A percentile compares a stretch with the other conserved stretches of the same genome.
phyloP scores from a whole-genome alignment of 2,888 invertebrate species.

The Pycnomerus fuliginosus region DNA sequence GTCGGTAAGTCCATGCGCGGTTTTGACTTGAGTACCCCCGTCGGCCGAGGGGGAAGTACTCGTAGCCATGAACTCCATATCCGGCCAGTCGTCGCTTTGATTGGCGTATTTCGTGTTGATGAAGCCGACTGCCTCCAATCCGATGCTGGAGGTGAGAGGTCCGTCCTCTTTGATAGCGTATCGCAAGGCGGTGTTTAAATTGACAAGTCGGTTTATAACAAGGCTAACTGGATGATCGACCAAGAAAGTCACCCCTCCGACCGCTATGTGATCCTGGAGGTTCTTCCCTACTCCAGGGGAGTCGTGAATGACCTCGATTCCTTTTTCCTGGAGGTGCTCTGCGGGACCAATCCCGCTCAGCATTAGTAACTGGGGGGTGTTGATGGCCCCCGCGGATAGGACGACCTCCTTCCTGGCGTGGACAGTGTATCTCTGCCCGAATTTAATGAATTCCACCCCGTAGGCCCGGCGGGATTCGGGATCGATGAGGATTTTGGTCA shows the following conservation, averaged over 20 bases:
- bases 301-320: conserved; percentile 70
- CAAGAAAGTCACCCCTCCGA: conserved; percentile 78
- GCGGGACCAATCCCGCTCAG: conserved; percentile 86
- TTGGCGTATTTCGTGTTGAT: conserved; percentile 88
- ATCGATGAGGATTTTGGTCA: conserved; percentile 68
- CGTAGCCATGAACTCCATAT: conserved; percentile 88
- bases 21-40: conserved; percentile 75
- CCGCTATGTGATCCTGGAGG: conserved; percentile 86
- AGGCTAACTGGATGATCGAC: conserved; percentile 80
- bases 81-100: conserved; percentile 84
- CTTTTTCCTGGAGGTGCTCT: conserved; percentile 69
- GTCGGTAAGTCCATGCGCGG: conserved; percentile 78
- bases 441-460: conserved; percentile 74
- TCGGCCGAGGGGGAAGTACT: conserved; percentile 80
- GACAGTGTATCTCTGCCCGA: conserved; percentile 66
- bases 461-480: conserved; percentile 70
- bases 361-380: conserved; percentile 89
- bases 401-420: conserved; percentile 80
- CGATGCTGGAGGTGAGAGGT: conserved; percentile 82
- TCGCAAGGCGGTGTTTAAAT: conserved; percentile 76
- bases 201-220: conserved; percentile 78
- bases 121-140: conserved; percentile 82
- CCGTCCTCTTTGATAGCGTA: conserved; percentile 87
- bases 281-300: conserved; percentile 84
- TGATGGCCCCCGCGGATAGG: conserved; percentile 85